Evolutionary conservation across 2,888 invertebrate genomes (phyloP).

Genomic region (Heteropelma amictum): DNA sequence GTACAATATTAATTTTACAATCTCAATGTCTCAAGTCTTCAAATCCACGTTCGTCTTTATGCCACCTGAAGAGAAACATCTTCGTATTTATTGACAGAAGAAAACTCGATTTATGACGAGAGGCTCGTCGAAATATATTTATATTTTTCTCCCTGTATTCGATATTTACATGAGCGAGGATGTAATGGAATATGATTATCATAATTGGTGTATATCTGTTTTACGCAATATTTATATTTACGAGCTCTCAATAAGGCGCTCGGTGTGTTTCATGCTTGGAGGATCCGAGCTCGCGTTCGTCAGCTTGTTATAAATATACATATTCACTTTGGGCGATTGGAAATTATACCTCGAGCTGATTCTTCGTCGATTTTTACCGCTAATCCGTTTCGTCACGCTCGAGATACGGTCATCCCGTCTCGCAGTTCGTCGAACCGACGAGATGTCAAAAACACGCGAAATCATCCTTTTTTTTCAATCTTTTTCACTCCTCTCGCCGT

Average conservation of each 20-base stretch:
- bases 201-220: too few species aligned
- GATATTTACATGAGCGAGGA: too few species aligned
- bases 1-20: too few species aligned
- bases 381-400: conserved; percentile 20
- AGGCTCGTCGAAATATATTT: too few species aligned
- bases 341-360: background rate
- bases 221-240: background rate
- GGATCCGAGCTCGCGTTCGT: background rate
- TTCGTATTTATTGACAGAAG: too few species aligned
- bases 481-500: background rate
- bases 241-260: background rate
- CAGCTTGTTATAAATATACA: conserved; percentile 1
- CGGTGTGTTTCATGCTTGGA: conserved; percentile 1
- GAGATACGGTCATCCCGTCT: background rate
- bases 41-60: too few species aligned
- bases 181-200: too few species aligned
- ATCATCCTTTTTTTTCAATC: conserved; percentile 3
- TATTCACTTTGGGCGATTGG: background rate
- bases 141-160: too few species aligned
- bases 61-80: too few species aligned
- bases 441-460: background rate
- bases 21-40: too few species aligned
- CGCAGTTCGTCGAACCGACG: conserved; percentile 14
- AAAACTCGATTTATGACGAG: too few species aligned
- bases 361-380: background rate